Evolutionary conservation across 2,113 vertebrate species (phyloP).

Genomic region (Microcebus griseorufus): DNA sequence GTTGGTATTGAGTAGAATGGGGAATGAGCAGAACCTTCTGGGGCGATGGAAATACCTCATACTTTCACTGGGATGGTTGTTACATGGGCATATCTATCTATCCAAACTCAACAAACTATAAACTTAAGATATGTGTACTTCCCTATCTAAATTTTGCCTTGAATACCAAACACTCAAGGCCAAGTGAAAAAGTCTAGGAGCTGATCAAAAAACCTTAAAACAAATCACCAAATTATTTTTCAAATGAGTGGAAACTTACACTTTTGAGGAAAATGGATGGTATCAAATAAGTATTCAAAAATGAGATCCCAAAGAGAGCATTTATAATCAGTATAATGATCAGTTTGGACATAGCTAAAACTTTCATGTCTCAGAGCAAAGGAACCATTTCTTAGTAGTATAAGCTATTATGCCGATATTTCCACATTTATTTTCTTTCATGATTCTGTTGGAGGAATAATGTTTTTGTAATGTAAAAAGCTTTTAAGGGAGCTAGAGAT

Average conservation of each 20-base stretch:
- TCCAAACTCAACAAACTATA: neutral
- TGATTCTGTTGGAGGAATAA: conserved; percentile 54
- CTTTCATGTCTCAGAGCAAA: neutral
- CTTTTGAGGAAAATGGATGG: neutral
- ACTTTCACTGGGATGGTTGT: neutral
- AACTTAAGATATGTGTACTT: too few species aligned
- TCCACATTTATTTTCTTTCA: conserved; percentile 20
- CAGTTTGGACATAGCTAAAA: neutral
- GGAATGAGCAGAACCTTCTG: neutral
- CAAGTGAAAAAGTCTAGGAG: neutral
- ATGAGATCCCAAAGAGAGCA: neutral
- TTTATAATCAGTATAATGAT: neutral
- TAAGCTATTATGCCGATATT: neutral
- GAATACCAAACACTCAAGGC: neutral
- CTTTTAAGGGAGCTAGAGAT: conserved; percentile 52
- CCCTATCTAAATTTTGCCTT: neutral
- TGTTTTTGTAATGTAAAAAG: conserved; percentile 55
- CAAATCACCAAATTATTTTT: neutral
- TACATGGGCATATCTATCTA: neutral
- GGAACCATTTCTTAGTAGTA: neutral
- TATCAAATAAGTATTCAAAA: conserved; percentile 9
- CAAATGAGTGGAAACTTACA: neutral
- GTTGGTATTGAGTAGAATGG: too few species aligned
- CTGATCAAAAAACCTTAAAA: conserved; percentile 3
- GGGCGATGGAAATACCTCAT: neutral